A percentile compares a stretch with the other conserved stretches of the same genome.
These are phyloP conservation scores for Glomeris marginata DNA, from an alignment of 2,888 invertebrate genomes.

Conservation along the genomic window DNA sequence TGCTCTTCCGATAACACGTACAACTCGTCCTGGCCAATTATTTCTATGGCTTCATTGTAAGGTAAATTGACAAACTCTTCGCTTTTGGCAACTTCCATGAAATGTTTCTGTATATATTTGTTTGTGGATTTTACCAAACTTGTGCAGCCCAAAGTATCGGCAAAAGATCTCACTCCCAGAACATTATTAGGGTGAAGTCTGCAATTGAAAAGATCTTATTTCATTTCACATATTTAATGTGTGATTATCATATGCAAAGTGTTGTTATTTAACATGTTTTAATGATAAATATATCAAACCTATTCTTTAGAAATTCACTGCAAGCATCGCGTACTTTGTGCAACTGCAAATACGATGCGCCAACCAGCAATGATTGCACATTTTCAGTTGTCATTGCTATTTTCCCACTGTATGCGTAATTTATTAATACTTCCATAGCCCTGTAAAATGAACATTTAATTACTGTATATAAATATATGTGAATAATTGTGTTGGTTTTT, in stretches of 20 bases:
- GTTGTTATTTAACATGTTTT: conserved; percentile 2
- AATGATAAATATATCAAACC: conserved; percentile 31
- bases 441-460: conserved; percentile 32
- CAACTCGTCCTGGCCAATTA: conserved; percentile 59
- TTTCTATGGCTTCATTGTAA: conserved; percentile 46
- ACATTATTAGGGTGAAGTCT: conserved; percentile 66
- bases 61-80: conserved; percentile 56
- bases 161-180: conserved; percentile 61
- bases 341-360: conserved; percentile 65
- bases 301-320: conserved; percentile 58
- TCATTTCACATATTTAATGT: not conserved
- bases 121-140: conserved; percentile 56
- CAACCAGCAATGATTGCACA: conserved; percentile 70
- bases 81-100: conserved; percentile 54
- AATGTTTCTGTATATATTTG: conserved; percentile 63
- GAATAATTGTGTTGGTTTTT: too few relatives aligned
- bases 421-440: conserved; percentile 63
- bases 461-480: not conserved
- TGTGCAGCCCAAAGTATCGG: conserved; percentile 57
- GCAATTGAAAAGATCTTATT: conserved; percentile 19
- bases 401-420: conserved; percentile 65
- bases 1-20: conserved; percentile 60
- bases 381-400: conserved; percentile 60
- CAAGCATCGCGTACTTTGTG: conserved; percentile 67
- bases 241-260: not conserved